Evolutionary conservation across 2,888 invertebrate species (phyloP).

Genomic region (Tridacna crocea): DNA sequence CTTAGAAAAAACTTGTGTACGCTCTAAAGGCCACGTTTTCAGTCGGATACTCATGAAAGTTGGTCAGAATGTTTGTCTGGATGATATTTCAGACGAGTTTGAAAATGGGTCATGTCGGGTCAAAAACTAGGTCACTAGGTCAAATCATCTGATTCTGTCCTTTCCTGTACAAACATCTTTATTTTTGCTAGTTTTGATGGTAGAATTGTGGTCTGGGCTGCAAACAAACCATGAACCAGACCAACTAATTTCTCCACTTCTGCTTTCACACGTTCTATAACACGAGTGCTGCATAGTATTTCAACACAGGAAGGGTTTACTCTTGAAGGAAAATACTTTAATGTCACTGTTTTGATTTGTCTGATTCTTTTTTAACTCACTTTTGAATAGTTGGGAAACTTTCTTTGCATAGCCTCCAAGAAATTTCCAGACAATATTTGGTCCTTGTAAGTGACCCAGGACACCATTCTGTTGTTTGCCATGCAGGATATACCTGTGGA

Average conservation of each 20-base stretch:
- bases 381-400: slow-evolving; percentile 49
- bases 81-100: no score
- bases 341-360: slow-evolving; percentile 45
- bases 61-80: no score
- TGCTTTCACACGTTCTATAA: slow-evolving; percentile 45
- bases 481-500: slow-evolving; percentile 51
- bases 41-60: no score
- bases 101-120: no score
- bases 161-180: slow-evolving; percentile 33
- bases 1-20: no score
- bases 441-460: slow-evolving; percentile 50
- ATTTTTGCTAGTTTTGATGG: slow-evolving; percentile 24
- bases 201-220: slow-evolving; percentile 37
- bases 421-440: slow-evolving; percentile 60
- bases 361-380: slow-evolving; percentile 40
- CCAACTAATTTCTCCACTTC: slow-evolving; percentile 55
- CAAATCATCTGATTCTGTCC: slow-evolving; percentile 34
- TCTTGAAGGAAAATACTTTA: slow-evolving; percentile 45
- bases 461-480: slow-evolving; percentile 44
- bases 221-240: slow-evolving; percentile 49
- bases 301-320: slow-evolving; percentile 47
- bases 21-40: no score
- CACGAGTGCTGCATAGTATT: slow-evolving; percentile 51
- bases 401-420: slow-evolving; percentile 57
- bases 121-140: no score